Percentiles rank a stretch among this genome's conserved stretches.
These are phyloP conservation scores for Amphibalanus amphitrite DNA, from an alignment of 1,140 invertebrate genomes.

Conservation along the genomic window DNA sequence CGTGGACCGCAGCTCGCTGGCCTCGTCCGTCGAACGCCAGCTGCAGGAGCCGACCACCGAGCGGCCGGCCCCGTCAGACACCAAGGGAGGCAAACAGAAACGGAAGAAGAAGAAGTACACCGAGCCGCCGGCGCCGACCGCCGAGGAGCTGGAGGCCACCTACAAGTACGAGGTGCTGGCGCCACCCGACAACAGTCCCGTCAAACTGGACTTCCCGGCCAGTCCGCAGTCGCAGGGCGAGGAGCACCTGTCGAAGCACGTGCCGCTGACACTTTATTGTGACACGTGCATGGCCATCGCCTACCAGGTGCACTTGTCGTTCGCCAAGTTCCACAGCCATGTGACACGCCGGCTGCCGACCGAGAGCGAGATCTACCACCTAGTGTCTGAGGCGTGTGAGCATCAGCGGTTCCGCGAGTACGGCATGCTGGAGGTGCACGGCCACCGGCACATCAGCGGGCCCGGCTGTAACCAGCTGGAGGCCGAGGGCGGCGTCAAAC, in stretches of 20 bases:
- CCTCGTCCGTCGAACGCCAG: background rate
- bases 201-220: background rate
- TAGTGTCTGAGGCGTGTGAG: background rate
- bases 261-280: background rate
- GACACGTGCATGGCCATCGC: background rate
- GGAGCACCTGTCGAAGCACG: background rate
- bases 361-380: background rate
- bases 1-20: background rate
- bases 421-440: background rate
- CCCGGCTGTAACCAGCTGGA: background rate
- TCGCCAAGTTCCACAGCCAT: background rate
- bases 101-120: background rate
- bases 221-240: background rate
- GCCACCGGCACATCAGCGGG: background rate
- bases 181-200: background rate
- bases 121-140: background rate
- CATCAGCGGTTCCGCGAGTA: background rate
- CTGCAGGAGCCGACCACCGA: background rate
- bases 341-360: background rate
- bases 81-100: background rate
- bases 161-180: background rate
- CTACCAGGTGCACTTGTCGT: background rate
- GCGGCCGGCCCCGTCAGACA: too few relatives aligned
- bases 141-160: background rate
- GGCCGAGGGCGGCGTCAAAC: background rate